phyloP scores from a whole-genome alignment of 2,888 invertebrate species.

The Acanthoscelides obtectus region DNA sequence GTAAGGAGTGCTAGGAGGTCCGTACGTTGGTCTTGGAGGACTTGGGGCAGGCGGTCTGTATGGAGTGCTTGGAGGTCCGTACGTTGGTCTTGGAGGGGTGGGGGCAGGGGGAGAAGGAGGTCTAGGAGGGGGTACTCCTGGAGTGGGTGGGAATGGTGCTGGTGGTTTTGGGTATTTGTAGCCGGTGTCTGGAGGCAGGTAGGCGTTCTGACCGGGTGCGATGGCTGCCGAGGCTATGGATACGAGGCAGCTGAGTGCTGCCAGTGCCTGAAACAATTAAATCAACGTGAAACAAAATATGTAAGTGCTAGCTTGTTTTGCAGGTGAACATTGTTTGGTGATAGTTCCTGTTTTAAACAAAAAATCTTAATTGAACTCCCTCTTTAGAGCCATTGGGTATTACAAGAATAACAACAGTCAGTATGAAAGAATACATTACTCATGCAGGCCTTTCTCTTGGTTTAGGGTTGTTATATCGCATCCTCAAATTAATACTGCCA shows the following conservation, averaged over 20 bases:
- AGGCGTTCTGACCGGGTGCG: conserved; percentile 65
- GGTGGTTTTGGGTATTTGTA: conserved; percentile 69
- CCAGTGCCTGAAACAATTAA: conserved; percentile 48
- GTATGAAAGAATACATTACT: too few species aligned
- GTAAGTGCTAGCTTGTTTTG: too few species aligned
- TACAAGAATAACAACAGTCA: too few species aligned
- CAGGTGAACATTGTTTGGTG: too few species aligned
- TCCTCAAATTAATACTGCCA: too few species aligned
- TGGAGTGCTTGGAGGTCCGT: conserved; percentile 2
- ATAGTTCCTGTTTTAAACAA: too few species aligned
- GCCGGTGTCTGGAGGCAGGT: conserved; percentile 70
- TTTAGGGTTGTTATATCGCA: too few species aligned
- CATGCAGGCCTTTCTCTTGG: too few species aligned
- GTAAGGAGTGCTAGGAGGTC: conserved; percentile 19
- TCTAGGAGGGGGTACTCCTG: conserved; percentile 18
- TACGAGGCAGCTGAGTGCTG: conserved; percentile 49
- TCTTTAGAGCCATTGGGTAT: too few species aligned
- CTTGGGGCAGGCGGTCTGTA: conserved; percentile 10
- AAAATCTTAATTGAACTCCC: too few species aligned
- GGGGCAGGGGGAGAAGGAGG: conserved; percentile 17
- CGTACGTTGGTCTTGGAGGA: conserved; percentile 23
- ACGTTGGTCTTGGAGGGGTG: conserved; percentile 16
- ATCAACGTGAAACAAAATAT: not conserved
- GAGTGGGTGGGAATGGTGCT: conserved; percentile 52
- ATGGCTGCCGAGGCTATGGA: conserved; percentile 50